These are phyloP conservation scores for Emys orbicularis DNA, from an alignment of 2,797 vertebrate genomes.

Conservation along the genomic window DNA sequence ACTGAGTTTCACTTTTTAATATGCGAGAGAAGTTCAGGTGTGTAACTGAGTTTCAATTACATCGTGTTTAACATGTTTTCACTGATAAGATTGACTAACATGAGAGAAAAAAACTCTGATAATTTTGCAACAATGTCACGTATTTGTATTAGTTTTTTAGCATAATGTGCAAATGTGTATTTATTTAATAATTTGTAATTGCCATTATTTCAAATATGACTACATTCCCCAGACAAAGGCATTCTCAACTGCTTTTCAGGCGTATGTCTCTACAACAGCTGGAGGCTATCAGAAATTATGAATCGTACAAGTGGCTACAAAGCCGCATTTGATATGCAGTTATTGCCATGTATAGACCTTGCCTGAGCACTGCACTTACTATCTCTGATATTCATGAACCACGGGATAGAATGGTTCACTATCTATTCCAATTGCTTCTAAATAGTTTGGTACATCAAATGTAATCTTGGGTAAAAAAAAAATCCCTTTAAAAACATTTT, in stretches of 20 bases:
- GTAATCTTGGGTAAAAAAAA: background rate
- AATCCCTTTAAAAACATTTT: background rate
- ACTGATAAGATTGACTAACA: conserved; percentile 18
- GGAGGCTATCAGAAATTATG: conserved; percentile 11
- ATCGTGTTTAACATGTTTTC: background rate
- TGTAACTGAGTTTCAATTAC: conserved; percentile 26
- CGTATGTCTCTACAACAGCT: background rate
- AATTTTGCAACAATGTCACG: conserved; percentile 24
- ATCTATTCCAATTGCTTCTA: conserved; percentile 31
- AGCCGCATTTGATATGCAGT: conserved; percentile 12
- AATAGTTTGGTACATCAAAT: conserved; percentile 24
- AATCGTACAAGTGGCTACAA: conserved; percentile 19
- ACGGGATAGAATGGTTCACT: background rate
- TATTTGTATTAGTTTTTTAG: conserved; percentile 17
- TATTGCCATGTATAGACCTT: background rate
- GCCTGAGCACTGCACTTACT: background rate
- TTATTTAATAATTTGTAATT: conserved; percentile 21
- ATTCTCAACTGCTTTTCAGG: conserved; percentile 42
- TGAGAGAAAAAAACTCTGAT: background rate
- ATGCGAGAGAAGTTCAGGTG: background rate
- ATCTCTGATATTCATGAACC: conserved; percentile 11
- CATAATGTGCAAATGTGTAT: background rate
- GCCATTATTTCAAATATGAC: conserved; percentile 19
- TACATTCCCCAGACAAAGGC: background rate
- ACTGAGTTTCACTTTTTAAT: conserved; percentile 27